Evolutionary conservation across 2,797 vertebrate genomes (phyloP), one percentile per base, ranked within the genome.

Genomic region (Enoplosus armatus): DNA sequence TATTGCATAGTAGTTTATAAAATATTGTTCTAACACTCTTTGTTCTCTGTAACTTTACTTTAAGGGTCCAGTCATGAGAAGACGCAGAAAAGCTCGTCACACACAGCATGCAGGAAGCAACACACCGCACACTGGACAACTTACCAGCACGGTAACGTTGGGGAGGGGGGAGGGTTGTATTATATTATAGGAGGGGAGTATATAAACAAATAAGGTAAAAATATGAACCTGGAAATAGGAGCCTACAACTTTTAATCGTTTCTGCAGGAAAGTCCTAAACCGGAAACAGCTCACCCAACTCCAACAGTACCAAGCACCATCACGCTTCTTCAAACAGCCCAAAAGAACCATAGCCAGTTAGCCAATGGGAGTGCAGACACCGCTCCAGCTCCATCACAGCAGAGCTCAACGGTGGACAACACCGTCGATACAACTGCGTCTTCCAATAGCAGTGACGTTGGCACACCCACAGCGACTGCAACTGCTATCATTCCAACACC

Each of bases 381-480:
- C 0, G 45, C 37, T 15, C 39, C 72, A 0, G 71, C 41, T 50
- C 16, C 69, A 1, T 33, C 67, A 5, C 77, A 61, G 41, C 90
- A 85, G 64, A 95, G 92, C 80, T 83, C 88, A 1, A 91, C 92
- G 4, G 41, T 61, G 5, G 74, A 71, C 20, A 63, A 75, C 53
- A 48, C 73, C 59, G 27, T 48, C 0, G 76, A 82, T 39, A 50
- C 70, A 31, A 39, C 78, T 29, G 43, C 63, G 35, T 83, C 92
- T 75, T 86, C 94, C 89, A 95, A 91, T 60, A 82, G 62, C 90
- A 94, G 83, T 8, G 87, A 77, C 1, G 80, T 48, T 72, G 22
- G 1, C 79, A 12, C 73, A 1, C 27, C 84, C 15, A 43, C 66
- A 3, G 11, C 41, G 0, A 33, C 77, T 45, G 31, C 76, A 0